These are phyloP conservation scores for Chironex yamaguchii DNA, from an alignment of 30 jellyfish, hydroid and myxozoan species.

Conservation along the genomic window DNA sequence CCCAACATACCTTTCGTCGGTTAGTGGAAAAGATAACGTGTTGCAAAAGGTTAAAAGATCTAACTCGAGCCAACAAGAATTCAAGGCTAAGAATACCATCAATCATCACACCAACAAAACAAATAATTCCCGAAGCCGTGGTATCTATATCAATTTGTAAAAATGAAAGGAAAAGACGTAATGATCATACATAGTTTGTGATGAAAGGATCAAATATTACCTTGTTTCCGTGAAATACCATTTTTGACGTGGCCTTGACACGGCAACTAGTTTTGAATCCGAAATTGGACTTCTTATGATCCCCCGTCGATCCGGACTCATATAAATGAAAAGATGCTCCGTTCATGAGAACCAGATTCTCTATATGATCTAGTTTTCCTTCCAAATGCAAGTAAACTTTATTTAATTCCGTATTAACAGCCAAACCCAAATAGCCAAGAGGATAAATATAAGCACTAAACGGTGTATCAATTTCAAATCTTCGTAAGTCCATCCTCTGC, in stretches of 20 bases:
- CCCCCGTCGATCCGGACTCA: slow-evolving; percentile 60
- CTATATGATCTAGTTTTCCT: slow-evolving; percentile 71
- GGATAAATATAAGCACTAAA: slow-evolving; percentile 67
- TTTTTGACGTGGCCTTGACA: slow-evolving; percentile 68
- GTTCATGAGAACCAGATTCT: slow-evolving; percentile 54
- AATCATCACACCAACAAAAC: no score
- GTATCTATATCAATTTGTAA: no score
- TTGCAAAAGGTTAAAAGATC: no score
- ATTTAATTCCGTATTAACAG: slow-evolving; percentile 56
- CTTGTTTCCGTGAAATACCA: slow-evolving; percentile 34
- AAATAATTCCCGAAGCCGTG: no score
- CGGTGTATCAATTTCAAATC: slow-evolving; percentile 69
- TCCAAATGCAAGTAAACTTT: slow-evolving; percentile 59
- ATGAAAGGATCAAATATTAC: no score
- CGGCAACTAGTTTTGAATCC: slow-evolving; percentile 59
- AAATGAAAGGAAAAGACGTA: no score
- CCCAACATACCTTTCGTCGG: no score
- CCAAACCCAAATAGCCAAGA: slow-evolving; percentile 67
- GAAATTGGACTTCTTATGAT: slow-evolving; percentile 40
- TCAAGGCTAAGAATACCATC: no score
- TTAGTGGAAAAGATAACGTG: no score
- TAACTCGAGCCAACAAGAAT: no score
- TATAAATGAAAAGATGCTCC: slow-evolving; percentile 54
- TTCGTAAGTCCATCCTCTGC: slow-evolving; percentile 61
- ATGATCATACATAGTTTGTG: no score